phyloP scores from a whole-genome alignment of 2,797 vertebrate species.

The Diglossa cyanea region DNA sequence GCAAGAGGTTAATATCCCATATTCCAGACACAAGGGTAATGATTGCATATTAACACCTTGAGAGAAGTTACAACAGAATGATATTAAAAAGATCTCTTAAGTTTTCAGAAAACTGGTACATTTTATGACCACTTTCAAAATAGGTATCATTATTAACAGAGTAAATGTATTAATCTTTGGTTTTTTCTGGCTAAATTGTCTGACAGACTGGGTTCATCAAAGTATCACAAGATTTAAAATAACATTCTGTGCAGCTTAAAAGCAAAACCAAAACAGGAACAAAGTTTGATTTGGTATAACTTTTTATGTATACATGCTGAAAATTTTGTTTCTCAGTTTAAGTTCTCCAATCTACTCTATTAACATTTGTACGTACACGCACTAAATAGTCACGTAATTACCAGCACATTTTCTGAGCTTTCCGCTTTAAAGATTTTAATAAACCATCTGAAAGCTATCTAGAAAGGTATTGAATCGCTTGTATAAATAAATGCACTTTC shows the following conservation, averaged over 20 bases:
- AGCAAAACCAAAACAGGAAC: background rate
- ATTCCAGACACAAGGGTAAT: background rate
- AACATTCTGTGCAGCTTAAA: background rate
- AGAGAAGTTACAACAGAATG: background rate
- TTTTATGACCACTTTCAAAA: background rate
- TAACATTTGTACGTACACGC: background rate
- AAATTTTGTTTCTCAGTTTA: background rate
- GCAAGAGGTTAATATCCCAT: slow-evolving; percentile 3
- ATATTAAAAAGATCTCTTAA: background rate
- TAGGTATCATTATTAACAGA: background rate
- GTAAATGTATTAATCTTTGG: background rate
- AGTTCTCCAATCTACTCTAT: background rate
- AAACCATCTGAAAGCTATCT: background rate
- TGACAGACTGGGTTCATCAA: background rate
- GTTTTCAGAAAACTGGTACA: background rate
- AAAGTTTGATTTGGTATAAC: background rate
- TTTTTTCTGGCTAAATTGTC: background rate
- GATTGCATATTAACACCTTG: background rate
- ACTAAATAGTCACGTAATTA: background rate
- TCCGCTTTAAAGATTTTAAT: background rate
- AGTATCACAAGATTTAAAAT: background rate
- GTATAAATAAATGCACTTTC: background rate
- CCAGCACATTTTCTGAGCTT: background rate
- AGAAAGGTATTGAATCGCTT: background rate
- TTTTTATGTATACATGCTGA: background rate